These are phyloP conservation scores for Zaprionus gabonicus DNA, from an alignment of 1,140 invertebrate species.

Conservation along the genomic window DNA sequence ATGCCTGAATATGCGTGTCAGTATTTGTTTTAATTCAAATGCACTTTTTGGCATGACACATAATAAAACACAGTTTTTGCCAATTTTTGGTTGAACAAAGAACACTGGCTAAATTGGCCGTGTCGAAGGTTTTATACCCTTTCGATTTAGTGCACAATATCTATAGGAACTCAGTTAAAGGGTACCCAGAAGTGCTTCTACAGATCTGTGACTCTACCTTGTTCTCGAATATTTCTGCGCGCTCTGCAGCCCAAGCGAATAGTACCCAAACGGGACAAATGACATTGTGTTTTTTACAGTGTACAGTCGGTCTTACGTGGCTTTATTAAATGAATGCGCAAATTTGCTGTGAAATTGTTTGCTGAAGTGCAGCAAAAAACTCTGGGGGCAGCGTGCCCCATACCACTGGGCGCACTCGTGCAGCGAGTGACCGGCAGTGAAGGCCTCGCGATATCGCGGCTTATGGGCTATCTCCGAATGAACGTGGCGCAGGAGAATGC, in stretches of 20 bases:
- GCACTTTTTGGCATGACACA: conserved; percentile 52
- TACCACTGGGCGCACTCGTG: conserved; percentile 71
- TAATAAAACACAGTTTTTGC: conserved; percentile 54
- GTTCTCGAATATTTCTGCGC: background rate
- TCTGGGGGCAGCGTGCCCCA: conserved; percentile 73
- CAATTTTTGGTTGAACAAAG: conserved; percentile 26
- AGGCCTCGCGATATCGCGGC: conserved; percentile 58
- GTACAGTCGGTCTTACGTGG: conserved; percentile 25
- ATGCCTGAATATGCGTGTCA: conserved; percentile 32
- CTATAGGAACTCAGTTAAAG: background rate
- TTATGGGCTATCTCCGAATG: conserved; percentile 74
- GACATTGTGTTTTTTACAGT: conserved; percentile 25
- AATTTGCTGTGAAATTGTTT: conserved; percentile 53
- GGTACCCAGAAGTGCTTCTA: too few relatives aligned
- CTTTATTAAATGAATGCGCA: conserved; percentile 40
- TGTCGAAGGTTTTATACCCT: background rate
- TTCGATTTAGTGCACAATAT: too few relatives aligned
- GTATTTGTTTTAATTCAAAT: conserved; percentile 72
- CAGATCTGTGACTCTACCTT: too few relatives aligned
- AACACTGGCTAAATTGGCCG: background rate
- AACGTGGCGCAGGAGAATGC: conserved; percentile 87
- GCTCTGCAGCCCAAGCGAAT: too few relatives aligned
- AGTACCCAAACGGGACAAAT: background rate
- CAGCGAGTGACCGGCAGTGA: conserved; percentile 63
- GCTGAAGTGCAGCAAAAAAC: conserved; percentile 68